Evolutionary conservation across 2,113 vertebrate species (phyloP).

Genomic region (Etia nguti): DNA sequence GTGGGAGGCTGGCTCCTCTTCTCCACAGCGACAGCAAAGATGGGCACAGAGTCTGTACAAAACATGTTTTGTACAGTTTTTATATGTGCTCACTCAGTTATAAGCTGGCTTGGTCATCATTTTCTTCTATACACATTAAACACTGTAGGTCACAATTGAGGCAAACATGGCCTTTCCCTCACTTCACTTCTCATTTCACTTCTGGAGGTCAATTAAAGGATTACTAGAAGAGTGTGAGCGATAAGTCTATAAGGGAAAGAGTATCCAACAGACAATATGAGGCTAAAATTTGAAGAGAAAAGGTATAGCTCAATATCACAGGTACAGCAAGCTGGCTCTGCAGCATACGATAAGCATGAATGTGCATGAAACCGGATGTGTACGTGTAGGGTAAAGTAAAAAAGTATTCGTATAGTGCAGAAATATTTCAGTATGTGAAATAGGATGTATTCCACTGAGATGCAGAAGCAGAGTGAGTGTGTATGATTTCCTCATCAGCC

Average conservation of each 20-base stretch:
- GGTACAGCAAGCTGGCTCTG: background rate
- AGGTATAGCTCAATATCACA: conserved; percentile 34
- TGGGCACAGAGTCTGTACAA: background rate
- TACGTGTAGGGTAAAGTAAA: background rate
- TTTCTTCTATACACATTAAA: background rate
- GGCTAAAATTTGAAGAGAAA: background rate
- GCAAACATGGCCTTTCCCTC: background rate
- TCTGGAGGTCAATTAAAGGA: background rate
- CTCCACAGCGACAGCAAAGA: conserved; percentile 4
- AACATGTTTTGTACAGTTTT: background rate
- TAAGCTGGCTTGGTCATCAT: background rate
- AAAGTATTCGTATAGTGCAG: background rate
- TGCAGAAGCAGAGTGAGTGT: background rate
- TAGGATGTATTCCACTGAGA: background rate
- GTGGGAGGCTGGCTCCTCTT: background rate
- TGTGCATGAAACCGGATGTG: background rate
- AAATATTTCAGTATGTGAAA: background rate
- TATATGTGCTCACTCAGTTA: background rate
- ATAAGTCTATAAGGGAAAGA: background rate
- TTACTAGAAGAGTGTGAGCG: background rate
- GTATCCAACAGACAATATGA: background rate
- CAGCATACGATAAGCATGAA: background rate
- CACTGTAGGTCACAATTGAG: background rate
- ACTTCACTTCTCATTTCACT: background rate
- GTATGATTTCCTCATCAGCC: conserved; percentile 1